phyloP scores from a whole-genome alignment of 2,888 invertebrate genomes.

The Amphipoea lucens region DNA sequence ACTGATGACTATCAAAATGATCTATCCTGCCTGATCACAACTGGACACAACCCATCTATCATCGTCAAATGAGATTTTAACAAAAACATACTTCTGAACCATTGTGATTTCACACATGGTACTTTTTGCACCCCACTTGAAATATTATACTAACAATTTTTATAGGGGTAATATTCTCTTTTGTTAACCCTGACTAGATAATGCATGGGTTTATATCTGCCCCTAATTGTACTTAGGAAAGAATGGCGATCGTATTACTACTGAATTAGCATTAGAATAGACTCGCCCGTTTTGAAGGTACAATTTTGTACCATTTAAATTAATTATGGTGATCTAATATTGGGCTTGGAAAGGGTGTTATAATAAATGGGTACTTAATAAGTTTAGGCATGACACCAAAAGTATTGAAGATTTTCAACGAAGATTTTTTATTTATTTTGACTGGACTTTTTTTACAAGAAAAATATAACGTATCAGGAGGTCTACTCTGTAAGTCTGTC shows the following conservation, averaged over 20 bases:
- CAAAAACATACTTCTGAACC: constrained; percentile 80
- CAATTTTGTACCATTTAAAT: constrained; percentile 82
- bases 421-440: not conserved
- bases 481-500: no score
- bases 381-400: constrained; percentile 28
- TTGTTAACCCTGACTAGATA: constrained; percentile 88
- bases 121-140: constrained; percentile 85
- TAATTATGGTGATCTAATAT: constrained; percentile 83
- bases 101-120: constrained; percentile 88
- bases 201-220: constrained; percentile 88
- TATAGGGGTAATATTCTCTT: constrained; percentile 84
- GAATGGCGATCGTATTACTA: constrained; percentile 88
- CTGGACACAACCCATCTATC: constrained; percentile 77
- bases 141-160: constrained; percentile 89
- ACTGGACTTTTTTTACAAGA: not conserved
- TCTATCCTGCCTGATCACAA: constrained; percentile 44
- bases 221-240: constrained; percentile 84
- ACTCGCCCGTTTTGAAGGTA: constrained; percentile 66
- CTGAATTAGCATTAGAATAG: constrained; percentile 86
- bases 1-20: constrained; percentile 44
- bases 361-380: constrained; percentile 56
- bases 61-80: constrained; percentile 70
- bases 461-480: not conserved
- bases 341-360: constrained; percentile 62
- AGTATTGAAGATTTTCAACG: not conserved